phyloP scores from a whole-genome alignment of 2,113 vertebrate species.

The Dipodomys merriami region DNA sequence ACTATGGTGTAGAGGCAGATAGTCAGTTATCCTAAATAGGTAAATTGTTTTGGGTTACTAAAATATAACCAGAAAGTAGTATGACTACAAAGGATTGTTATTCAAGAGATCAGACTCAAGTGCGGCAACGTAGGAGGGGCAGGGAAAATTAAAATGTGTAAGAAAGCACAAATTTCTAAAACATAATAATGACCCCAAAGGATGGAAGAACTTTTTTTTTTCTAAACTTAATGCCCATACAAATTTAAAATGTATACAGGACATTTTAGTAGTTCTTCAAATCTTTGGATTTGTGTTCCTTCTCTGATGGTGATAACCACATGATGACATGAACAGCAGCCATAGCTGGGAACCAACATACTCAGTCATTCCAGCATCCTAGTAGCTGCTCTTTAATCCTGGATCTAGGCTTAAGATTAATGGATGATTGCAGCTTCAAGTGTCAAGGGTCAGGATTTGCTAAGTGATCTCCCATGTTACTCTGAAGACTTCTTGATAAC shows the following conservation, averaged over 20 bases:
- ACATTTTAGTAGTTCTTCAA: slow-evolving; percentile 1
- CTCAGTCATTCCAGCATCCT: background rate
- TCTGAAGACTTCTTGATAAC: slow-evolving; percentile 2
- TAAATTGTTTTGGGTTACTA: slow-evolving; percentile 2
- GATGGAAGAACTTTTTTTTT: background rate
- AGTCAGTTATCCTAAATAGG: background rate
- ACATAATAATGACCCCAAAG: background rate
- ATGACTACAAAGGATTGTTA: background rate
- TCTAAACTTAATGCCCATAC: background rate
- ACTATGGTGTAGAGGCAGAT: background rate
- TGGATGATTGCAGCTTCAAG: background rate
- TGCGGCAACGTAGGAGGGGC: background rate
- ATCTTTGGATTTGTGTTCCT: background rate
- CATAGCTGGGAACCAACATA: background rate
- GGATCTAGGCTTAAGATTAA: background rate
- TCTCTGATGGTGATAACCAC: background rate
- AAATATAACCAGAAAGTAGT: background rate
- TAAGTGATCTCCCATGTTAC: background rate
- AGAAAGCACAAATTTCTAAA: background rate
- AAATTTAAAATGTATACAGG: background rate
- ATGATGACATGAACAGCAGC: background rate
- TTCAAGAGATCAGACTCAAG: background rate
- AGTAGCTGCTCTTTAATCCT: background rate
- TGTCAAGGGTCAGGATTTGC: slow-evolving; percentile 28
- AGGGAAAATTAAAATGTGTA: background rate